phyloP scores from a whole-genome alignment of 2,797 vertebrate species.

The Lutjanus argentimaculatus region DNA sequence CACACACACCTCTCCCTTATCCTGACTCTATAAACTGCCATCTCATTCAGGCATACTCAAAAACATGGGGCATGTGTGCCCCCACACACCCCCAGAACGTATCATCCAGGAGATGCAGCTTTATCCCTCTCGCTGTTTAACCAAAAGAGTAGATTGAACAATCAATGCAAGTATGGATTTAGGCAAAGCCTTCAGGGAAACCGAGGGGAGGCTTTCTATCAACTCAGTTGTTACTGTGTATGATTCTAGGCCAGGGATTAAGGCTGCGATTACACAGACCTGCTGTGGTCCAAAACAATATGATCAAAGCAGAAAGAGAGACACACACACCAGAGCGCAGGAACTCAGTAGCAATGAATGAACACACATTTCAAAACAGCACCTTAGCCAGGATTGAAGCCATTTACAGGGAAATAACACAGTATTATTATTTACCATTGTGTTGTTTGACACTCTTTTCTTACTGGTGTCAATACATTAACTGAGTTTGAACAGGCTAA shows the following conservation, averaged over 20 bases:
- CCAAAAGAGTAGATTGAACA: conserved; percentile 67
- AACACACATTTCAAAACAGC: conserved; percentile 14
- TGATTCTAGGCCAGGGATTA: conserved; percentile 74
- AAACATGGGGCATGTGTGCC: conserved; percentile 44
- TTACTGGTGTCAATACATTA: neutral
- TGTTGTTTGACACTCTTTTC: neutral
- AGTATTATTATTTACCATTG: neutral
- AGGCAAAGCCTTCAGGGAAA: conserved; percentile 70
- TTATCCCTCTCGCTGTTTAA: conserved; percentile 59
- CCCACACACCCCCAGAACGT: conserved; percentile 25
- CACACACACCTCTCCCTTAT: conserved; percentile 35
- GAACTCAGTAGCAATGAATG: conserved; percentile 26
- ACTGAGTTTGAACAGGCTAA: neutral
- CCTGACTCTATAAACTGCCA: conserved; percentile 50
- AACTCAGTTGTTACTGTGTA: conserved; percentile 69
- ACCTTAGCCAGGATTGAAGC: neutral
- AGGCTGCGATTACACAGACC: conserved; percentile 76
- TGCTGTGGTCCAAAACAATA: conserved; percentile 70
- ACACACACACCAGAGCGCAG: conserved; percentile 12
- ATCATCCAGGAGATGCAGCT: conserved; percentile 44
- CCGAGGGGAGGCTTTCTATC: conserved; percentile 59
- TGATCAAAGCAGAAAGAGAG: conserved; percentile 62
- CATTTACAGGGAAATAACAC: neutral
- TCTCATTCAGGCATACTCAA: conserved; percentile 54
- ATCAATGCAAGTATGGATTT: conserved; percentile 70